A percentile compares a stretch with the other conserved stretches of the same genome.
These are phyloP conservation scores for Lophura nycthemera DNA, from an alignment of 2,113 vertebrate species.

Conservation along the genomic window DNA sequence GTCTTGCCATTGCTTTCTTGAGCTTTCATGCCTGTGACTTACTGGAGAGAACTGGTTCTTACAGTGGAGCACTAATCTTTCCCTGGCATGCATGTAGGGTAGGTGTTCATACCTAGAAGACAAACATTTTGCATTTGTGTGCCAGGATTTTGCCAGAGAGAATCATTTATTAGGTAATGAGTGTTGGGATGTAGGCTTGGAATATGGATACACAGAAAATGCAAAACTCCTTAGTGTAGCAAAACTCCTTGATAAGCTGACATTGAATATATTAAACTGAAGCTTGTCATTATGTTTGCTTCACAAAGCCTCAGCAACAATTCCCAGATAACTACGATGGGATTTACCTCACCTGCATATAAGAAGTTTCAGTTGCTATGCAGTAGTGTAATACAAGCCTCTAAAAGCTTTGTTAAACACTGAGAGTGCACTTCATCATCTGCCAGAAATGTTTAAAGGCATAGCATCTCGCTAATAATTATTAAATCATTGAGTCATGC, in stretches of 20 bases:
- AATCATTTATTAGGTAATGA: background rate
- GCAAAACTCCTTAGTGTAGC: background rate
- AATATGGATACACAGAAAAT: background rate
- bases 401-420: conserved; percentile 54
- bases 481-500: background rate
- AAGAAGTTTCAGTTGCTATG: background rate
- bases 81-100: background rate
- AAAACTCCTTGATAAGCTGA: background rate
- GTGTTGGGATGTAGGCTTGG: background rate
- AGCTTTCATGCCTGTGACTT: background rate
- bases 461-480: conserved; percentile 69
- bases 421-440: conserved; percentile 43
- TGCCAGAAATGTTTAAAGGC: conserved; percentile 64
- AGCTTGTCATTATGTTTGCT: background rate
- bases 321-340: conserved; percentile 8
- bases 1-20: background rate
- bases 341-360: conserved; percentile 55
- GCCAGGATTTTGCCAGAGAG: background rate
- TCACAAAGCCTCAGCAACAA: conserved; percentile 9
- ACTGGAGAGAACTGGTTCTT: background rate
- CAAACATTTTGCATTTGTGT: background rate
- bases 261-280: background rate
- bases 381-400: conserved; percentile 23
- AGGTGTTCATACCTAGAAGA: background rate
- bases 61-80: background rate